Conservation (phyloP, 1,140 invertebrate genomes). For the Heliconius hewitsoni region DNA sequence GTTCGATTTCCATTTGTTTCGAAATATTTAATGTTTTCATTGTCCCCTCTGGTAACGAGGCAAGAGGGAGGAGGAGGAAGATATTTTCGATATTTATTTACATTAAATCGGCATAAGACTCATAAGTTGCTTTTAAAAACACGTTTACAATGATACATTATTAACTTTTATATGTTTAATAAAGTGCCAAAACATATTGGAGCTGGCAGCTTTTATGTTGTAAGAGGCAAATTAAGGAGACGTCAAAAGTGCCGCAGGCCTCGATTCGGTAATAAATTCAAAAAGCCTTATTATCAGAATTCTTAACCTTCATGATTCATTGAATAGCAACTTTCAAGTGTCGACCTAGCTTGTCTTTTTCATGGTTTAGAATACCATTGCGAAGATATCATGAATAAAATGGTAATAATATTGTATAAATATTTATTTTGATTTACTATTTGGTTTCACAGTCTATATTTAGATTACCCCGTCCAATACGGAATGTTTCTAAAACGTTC, state of each 20-base stretch:
- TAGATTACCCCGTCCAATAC: too few relatives aligned
- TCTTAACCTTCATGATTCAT: constrained; percentile 34
- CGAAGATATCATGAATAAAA: neutral
- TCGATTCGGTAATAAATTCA: constrained; percentile 29
- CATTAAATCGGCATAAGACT: neutral
- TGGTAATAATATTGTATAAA: neutral
- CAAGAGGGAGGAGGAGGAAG: too few relatives aligned
- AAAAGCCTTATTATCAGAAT: constrained; percentile 26
- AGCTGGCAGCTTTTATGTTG: constrained; percentile 19
- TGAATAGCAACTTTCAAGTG: constrained; percentile 36
- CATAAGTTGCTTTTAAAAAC: neutral
- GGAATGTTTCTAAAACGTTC: too few relatives aligned
- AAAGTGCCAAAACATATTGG: constrained; percentile 11
- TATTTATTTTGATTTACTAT: too few relatives aligned
- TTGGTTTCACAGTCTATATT: too few relatives aligned
- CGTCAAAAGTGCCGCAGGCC: constrained; percentile 5
- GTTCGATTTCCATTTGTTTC: too few relatives aligned
- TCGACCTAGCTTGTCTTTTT: constrained; percentile 25
- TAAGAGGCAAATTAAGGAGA: neutral
- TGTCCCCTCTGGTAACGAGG: too few relatives aligned
- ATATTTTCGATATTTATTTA: neutral
- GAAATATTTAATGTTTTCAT: too few relatives aligned
- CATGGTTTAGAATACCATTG: constrained; percentile 10
- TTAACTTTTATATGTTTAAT: neutral
- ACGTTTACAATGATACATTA: neutral